These are phyloP conservation scores for Trididemnum miniatum DNA, from an alignment of 23 tunicate genomes.

Conservation along the genomic window DNA sequence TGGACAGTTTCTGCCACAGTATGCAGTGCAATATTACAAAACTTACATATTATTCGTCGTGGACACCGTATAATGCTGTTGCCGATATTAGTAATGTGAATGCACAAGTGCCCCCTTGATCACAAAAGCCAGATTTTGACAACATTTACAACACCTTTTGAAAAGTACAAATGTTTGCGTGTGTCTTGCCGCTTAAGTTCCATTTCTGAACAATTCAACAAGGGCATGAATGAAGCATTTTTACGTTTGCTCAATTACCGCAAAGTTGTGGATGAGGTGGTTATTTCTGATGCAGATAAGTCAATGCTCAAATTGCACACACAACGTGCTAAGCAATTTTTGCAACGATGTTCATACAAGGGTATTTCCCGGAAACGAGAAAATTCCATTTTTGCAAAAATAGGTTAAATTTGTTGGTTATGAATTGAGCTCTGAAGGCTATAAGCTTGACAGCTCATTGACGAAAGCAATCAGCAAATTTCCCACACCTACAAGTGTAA, in stretches of 20 bases:
- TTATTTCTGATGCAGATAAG: background rate
- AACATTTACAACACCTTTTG: constrained; percentile 16
- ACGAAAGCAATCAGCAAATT: background rate
- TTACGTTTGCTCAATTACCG: constrained; percentile 1
- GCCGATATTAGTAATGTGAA: no score
- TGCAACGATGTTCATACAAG: constrained; percentile 3
- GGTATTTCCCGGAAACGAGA: background rate
- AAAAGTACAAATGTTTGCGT: background rate
- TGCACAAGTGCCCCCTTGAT: constrained; percentile 25
- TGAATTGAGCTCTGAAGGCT: background rate
- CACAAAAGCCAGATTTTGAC: constrained; percentile 4
- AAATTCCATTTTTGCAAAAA: no score
- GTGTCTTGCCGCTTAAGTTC: background rate
- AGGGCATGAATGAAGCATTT: constrained; percentile 2
- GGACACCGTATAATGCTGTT: no score
- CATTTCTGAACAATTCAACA: constrained; percentile 11
- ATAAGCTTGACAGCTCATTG: constrained; percentile 18
- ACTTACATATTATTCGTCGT: no score
- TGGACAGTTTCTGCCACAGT: no score
- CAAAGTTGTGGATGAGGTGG: constrained; percentile 15
- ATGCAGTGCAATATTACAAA: no score
- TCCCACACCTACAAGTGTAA: constrained; percentile 5
- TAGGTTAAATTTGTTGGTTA: constrained; percentile 7
- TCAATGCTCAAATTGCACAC: background rate
- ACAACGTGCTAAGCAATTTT: background rate